Evolutionary conservation across 2,888 invertebrate species (phyloP).

Genomic region (Macrosoma leucophasiata): DNA sequence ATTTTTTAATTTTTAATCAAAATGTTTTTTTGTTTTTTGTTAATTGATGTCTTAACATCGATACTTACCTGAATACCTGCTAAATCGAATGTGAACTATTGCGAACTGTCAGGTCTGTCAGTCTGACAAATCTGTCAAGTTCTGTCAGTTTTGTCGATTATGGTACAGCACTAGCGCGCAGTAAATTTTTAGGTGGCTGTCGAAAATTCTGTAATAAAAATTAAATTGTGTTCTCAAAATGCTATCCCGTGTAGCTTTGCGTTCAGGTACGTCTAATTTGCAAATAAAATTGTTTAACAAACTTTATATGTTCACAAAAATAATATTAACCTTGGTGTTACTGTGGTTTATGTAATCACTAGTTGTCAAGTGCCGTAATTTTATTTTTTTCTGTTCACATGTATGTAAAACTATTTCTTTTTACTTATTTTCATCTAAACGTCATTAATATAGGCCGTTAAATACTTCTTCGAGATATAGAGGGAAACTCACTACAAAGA

Average conservation of each 20-base stretch:
- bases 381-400: conserved; percentile 12
- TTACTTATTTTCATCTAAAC: too few relatives aligned
- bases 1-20: too few relatives aligned
- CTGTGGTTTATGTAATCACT: conserved; percentile 73
- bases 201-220: conserved; percentile 39
- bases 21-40: too few relatives aligned
- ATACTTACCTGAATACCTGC: too few relatives aligned
- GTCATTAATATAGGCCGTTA: too few relatives aligned
- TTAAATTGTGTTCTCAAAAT: conserved; percentile 64
- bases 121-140: too few relatives aligned
- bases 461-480: too few relatives aligned
- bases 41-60: too few relatives aligned
- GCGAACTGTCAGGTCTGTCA: too few relatives aligned
- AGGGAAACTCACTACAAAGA: too few relatives aligned
- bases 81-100: too few relatives aligned
- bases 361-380: conserved; percentile 39
- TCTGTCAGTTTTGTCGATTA: background rate
- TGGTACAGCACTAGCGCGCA: conserved; percentile 50
- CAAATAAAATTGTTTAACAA: conserved; percentile 12
- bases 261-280: conserved; percentile 74
- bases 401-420: too few relatives aligned
- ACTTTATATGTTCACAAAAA: conserved; percentile 24
- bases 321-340: conserved; percentile 42
- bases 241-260: conserved; percentile 81
- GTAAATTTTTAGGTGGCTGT: conserved; percentile 44